Conservation (phyloP, 2,888 invertebrate genomes). For the Sylvicola cinctus region DNA sequence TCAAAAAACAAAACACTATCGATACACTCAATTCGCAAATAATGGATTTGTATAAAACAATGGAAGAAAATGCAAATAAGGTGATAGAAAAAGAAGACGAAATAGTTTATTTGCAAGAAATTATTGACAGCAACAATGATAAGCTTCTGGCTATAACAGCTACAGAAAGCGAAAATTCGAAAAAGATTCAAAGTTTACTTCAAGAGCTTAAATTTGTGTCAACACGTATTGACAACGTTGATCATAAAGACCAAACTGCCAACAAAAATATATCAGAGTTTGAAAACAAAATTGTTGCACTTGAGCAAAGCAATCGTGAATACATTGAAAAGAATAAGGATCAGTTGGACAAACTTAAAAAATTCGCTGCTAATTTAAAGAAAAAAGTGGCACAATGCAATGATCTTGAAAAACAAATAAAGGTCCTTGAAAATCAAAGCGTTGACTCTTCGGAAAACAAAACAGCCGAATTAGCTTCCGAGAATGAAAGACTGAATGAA, state of each 20-base stretch:
- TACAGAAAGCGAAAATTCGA: constrained; percentile 24
- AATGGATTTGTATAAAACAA: constrained; percentile 32
- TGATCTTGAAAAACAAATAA: constrained; percentile 36
- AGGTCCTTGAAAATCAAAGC: constrained; percentile 16
- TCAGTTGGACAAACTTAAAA: constrained; percentile 56
- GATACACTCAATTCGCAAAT: constrained; percentile 34
- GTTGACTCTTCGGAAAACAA: constrained; percentile 8
- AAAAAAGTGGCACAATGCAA: constrained; percentile 43
- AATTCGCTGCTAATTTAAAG: constrained; percentile 53
- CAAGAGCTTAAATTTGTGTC: constrained; percentile 23
- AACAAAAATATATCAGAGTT: constrained; percentile 13
- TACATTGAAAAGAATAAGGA: constrained; percentile 37
- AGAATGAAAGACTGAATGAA: constrained; percentile 12
- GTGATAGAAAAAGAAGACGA: constrained; percentile 28
- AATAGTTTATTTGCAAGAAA: constrained; percentile 26
- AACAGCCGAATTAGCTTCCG: constrained; percentile 5
- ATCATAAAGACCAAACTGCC: constrained; percentile 12
- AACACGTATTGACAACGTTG: constrained; percentile 15
- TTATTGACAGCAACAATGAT: constrained; percentile 23
- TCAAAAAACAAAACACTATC: constrained; percentile 36
- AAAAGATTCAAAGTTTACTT: constrained; percentile 19
- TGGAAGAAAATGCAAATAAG: constrained; percentile 31
- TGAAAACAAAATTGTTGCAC: constrained; percentile 20
- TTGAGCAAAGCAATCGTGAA: constrained; percentile 43
- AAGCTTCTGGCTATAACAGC: constrained; percentile 17